Base-by-base conservation (phyloP, 2,888 invertebrate genomes). In the Cheilosia vernalis region DNA sequence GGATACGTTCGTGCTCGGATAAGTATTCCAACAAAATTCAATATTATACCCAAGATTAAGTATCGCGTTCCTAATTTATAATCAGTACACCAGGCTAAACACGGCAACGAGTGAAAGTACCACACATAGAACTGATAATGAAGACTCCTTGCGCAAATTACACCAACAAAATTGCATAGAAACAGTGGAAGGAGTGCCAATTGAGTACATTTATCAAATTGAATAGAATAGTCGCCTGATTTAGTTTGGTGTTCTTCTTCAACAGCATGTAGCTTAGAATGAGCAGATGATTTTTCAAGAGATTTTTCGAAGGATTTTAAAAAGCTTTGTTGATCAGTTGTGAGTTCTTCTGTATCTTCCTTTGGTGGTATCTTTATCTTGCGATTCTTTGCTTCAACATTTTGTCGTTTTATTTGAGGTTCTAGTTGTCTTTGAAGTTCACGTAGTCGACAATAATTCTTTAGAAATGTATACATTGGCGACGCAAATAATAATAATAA, bases 51-150 rank as follows among this genome's bases (percentile, higher is more conserved):
- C 85, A 99, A 93, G 69, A 99, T 91, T 27, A 97, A 93, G 90
- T 98, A 95, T 87, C 96, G 95, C 10, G 94, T 91, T 67, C 95
- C 94, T 69, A 94, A 93, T n/a, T 95, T 94, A 89, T 94, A 96
- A 74, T 95, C 94, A 1, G 97, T 97, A 72, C 95, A 96, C 97
- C 98, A 99, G 4, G 97, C 93, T 67, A 99, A 93, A 92, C 98
- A 98, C 9, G 98, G 97, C 86, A 99, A 93, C 61, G 95, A 95
- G 89, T 97, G 96, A 90, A 96, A 97, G 91, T 99, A 99, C 99
- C 99, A 99, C 40, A 98, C 95, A 92, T 99, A 99, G 93, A 99
- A 99, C 92, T 99, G 99, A 92, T 99, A 99, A 92, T 99, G 99
- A 19, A 99, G 93, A 24, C 99, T 98, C 79, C 99, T 94, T 37